These are phyloP conservation scores for Smutsia temminckii DNA, from an alignment of 2,797 vertebrate genomes.

Conservation along the genomic window DNA sequence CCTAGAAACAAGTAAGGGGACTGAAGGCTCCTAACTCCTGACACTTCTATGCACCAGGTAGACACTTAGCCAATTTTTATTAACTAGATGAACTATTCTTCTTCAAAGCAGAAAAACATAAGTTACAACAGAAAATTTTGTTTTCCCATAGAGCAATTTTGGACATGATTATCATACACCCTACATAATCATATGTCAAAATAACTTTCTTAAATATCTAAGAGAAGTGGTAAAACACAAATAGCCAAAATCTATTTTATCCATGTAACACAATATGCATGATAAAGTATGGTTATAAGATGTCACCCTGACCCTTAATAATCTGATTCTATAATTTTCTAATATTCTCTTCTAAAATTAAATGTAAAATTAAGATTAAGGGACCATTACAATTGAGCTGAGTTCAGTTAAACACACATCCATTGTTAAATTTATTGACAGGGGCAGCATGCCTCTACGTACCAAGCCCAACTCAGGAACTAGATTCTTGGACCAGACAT, in stretches of 20 bases:
- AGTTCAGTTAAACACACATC: background rate
- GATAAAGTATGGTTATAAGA: background rate
- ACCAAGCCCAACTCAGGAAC: background rate
- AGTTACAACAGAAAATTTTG: background rate
- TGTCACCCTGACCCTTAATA: constrained; percentile 57
- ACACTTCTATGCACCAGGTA: background rate
- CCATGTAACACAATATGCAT: background rate
- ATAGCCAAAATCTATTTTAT: constrained; percentile 26
- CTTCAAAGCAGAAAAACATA: background rate
- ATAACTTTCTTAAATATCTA: background rate
- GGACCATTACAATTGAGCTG: constrained; percentile 4
- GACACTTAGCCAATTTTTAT: background rate
- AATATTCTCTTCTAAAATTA: constrained; percentile 57
- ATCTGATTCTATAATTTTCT: background rate
- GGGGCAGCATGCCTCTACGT: no score
- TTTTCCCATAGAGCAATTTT: background rate
- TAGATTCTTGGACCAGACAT: background rate
- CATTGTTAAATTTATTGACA: background rate
- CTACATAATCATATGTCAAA: background rate
- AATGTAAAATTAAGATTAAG: constrained; percentile 60
- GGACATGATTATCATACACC: background rate
- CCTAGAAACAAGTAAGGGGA: background rate
- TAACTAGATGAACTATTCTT: background rate
- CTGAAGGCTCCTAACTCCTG: background rate
- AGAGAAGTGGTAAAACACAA: constrained; percentile 50